These are phyloP conservation scores for Ips nitidus DNA, from an alignment of 1,140 invertebrate species.

Conservation along the genomic window DNA sequence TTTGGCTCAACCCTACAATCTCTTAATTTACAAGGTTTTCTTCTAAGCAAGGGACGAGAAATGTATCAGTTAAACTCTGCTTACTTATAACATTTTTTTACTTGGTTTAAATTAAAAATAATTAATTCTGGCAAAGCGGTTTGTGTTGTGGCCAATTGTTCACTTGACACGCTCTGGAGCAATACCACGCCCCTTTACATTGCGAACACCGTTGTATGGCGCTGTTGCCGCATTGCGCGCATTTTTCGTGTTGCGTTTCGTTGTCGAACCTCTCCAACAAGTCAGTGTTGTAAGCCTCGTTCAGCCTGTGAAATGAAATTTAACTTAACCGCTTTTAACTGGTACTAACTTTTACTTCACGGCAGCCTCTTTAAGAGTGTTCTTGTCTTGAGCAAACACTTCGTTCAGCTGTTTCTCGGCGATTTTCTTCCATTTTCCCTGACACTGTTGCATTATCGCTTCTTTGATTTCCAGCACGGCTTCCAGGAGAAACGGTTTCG, in stretches of 20 bases:
- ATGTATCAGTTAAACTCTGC: constrained; percentile 65
- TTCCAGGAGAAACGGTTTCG: constrained; percentile 59
- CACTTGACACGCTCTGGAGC: constrained; percentile 60
- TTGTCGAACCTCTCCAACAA: constrained; percentile 57
- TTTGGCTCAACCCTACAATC: constrained; percentile 69
- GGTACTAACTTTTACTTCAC: constrained; percentile 43
- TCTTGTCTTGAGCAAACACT: constrained; percentile 57
- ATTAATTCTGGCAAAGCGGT: constrained; percentile 50
- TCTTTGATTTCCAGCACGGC: constrained; percentile 57
- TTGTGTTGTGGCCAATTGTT: constrained; percentile 60
- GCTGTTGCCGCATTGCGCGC: constrained; percentile 57
- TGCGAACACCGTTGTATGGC: constrained; percentile 60
- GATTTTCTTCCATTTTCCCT: constrained; percentile 60
- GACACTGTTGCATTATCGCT: constrained; percentile 53
- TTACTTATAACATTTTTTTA: constrained; percentile 25
- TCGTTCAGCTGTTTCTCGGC: constrained; percentile 57
- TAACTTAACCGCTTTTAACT: not conserved
- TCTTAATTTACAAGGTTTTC: constrained; percentile 81
- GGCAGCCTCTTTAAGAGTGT: constrained; percentile 56
- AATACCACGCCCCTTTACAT: constrained; percentile 63
- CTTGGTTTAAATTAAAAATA: constrained; percentile 35
- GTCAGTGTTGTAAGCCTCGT: constrained; percentile 58
- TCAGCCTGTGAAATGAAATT: constrained; percentile 53
- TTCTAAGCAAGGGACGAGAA: constrained; percentile 81
- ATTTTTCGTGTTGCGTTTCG: constrained; percentile 54